Evolutionary conservation across 2,888 invertebrate genomes (phyloP).

Genomic region (Drosophila falleni): DNA sequence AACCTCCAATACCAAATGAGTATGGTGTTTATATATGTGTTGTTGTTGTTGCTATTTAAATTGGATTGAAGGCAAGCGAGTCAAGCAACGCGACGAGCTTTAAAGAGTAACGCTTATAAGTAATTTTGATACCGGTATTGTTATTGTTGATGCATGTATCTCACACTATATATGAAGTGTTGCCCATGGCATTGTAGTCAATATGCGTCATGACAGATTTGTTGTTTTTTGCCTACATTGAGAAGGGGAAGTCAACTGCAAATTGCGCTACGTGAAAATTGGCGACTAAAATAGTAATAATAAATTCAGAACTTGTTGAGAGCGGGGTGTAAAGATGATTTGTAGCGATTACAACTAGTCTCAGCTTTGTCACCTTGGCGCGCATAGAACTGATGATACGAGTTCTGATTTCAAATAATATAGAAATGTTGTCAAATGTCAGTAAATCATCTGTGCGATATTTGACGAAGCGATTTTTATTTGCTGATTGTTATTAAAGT

Average conservation of each 20-base stretch:
- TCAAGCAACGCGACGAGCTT: conserved; percentile 23
- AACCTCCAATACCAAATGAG: conserved; percentile 70
- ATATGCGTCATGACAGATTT: conserved; percentile 51
- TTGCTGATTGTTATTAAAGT: too few relatives aligned
- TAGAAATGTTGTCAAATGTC: not conserved
- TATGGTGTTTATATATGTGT: conserved; percentile 26
- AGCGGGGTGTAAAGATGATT: conserved; percentile 1
- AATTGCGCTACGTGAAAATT: conserved; percentile 26
- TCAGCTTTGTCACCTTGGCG: not conserved
- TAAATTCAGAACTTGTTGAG: not conserved
- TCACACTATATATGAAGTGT: conserved; percentile 20
- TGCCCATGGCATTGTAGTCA: conserved; percentile 47
- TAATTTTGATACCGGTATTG: conserved; percentile 42
- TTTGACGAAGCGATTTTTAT: too few relatives aligned
- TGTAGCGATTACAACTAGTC: not conserved
- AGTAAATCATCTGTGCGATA: not conserved
- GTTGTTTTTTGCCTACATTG: conserved; percentile 2
- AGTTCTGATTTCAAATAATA: not conserved
- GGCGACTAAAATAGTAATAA: not conserved
- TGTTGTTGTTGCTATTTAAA: conserved; percentile 43
- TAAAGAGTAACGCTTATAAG: conserved; percentile 27
- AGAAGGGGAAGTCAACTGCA: conserved; percentile 15
- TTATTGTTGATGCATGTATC: conserved; percentile 30
- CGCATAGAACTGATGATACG: not conserved
- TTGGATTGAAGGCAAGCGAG: conserved; percentile 56